A percentile compares a stretch with the other conserved stretches of the same genome.
phyloP scores from a whole-genome alignment of 2,113 vertebrate genomes.

The Geothlypis trichas region DNA sequence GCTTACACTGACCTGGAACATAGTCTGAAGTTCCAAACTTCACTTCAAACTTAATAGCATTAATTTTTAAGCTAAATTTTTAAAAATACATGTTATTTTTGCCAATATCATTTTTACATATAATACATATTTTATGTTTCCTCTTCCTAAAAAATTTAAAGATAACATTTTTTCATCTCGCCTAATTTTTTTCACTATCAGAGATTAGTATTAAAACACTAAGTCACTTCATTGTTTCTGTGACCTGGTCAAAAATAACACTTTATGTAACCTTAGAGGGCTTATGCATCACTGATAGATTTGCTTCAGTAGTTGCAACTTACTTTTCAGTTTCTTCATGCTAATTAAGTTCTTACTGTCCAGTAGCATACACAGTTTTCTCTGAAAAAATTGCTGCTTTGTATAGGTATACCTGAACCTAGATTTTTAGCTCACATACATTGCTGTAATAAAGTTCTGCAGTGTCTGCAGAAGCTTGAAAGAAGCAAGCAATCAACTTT shows the following conservation, averaged over 20 bases:
- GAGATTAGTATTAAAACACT: background rate
- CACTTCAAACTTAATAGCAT: background rate
- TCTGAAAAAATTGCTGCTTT: background rate
- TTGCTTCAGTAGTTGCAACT: background rate
- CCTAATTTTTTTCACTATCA: background rate
- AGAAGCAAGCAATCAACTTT: background rate
- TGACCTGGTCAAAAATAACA: background rate
- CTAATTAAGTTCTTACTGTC: background rate
- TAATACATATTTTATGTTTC: background rate
- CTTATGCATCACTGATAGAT: background rate
- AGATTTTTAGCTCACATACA: background rate
- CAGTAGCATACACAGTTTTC: background rate
- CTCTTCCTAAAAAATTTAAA: background rate
- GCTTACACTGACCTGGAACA: background rate
- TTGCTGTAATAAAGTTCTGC: background rate
- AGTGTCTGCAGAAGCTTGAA: background rate
- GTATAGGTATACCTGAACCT: background rate
- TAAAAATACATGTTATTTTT: background rate
- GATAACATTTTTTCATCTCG: background rate
- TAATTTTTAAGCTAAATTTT: background rate
- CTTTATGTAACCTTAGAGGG: background rate
- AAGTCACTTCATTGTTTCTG: background rate
- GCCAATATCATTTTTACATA: background rate
- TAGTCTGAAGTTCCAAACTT: background rate
- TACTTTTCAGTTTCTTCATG: background rate